Base-by-base conservation (phyloP, 2,113 vertebrate species). In the Epinephelus cyanopodus region DNA sequence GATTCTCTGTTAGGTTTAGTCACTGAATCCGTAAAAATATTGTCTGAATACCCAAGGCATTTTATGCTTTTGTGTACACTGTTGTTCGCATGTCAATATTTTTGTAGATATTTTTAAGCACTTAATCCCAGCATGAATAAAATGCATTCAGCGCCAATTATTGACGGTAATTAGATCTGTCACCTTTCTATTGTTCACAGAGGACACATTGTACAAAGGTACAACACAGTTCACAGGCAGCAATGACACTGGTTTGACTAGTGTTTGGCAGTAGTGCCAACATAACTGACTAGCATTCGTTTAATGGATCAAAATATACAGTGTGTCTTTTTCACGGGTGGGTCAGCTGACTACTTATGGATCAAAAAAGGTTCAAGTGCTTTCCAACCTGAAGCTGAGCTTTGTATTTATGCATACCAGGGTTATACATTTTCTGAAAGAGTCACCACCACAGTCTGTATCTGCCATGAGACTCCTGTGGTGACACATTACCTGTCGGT, bases 401-500 rank as follows among this genome's bases (percentile, higher is more conserved):
- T 84, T 84, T 81, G 53, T 89, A 19, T 79, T 88, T 79, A 54
- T 25, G 70, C 79, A 64, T 87, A 25, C 65, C 75, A 87, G 72
- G 64, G 52, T 84, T 85, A 62, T 77, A 77, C 19, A 78, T 89
- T 70, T 91, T 72, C 64, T 74, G 45, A 3, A 79, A 84, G 72
- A 81, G 27, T 77, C 78, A 65, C 39, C 78, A 65, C 39, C 73
- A 45, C 53, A 21, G 61, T 77, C 6, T 73, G 74, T 84, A 61
- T 14, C 17, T 75, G 64, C 71, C 78, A 73, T 29, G 42, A 74
- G 57, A 79, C 63, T 83, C 81, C 42, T 79, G 77, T 52, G 37
- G 52, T 57, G 85, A 88, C 80, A 77, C 81, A 62, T 37, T 87
- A 91, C 90, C 85, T 89, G 91, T 70, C 79, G 61, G 75, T 89